Conservation (phyloP, 2,888 invertebrate genomes). For the Sympetrum striolatum region DNA sequence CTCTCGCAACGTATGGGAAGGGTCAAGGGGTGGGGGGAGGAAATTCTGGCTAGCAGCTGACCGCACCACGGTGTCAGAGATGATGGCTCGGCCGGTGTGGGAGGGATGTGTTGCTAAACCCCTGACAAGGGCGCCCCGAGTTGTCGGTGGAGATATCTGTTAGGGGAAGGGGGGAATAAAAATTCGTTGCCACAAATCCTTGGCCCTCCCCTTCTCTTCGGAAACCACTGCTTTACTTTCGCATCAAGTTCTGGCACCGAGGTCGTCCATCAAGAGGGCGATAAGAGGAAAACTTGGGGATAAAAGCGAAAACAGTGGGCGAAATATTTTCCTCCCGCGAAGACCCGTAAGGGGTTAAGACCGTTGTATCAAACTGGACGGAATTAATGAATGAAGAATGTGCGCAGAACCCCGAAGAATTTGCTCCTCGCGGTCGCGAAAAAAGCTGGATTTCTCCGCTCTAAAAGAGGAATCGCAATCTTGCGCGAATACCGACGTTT, state of each 20-base stretch:
- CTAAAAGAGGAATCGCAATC: no score
- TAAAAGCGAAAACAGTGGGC: no score
- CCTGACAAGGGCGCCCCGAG: background rate
- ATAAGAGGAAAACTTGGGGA: background rate
- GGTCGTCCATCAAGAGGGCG: background rate
- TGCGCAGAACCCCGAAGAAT: no score
- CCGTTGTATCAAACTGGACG: no score
- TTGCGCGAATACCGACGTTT: no score
- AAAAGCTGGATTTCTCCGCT: no score
- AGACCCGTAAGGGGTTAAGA: no score
- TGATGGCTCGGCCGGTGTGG: background rate
- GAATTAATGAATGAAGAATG: no score
- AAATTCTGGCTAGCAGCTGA: background rate
- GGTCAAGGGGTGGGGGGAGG: background rate
- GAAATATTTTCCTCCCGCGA: no score
- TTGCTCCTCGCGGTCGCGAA: no score
- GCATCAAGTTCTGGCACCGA: background rate
- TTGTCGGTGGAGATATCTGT: background rate
- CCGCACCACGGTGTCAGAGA: background rate
- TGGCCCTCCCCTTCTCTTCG: background rate
- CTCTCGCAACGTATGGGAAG: background rate
- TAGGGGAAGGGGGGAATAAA: background rate
- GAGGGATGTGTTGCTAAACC: background rate
- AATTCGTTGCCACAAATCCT: background rate
- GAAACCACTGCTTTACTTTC: background rate